Evolutionary conservation across 2,888 invertebrate genomes (phyloP), one percentile per base, ranked within the genome.

Genomic region (Shargacucullia verbasci): DNA sequence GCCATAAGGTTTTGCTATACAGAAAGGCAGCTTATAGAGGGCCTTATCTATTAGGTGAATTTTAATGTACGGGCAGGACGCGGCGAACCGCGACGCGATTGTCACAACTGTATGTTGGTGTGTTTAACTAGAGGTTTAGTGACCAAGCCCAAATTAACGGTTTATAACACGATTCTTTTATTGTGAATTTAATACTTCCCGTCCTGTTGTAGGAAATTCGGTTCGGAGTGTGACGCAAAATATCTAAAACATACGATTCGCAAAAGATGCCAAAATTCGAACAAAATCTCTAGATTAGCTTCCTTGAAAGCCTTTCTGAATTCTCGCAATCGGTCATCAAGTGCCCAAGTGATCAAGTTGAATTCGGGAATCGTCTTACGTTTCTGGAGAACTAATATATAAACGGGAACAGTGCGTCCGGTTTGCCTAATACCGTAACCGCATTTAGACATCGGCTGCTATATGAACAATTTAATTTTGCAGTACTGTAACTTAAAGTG

Each of bases 71-170:
- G 41, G 20, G 9, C 44, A 45, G 69, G 52, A 68, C 10, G 66
- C 52, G 63, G 58, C 31, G 52, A 64, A 64, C 70, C 70, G 44
- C 47, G 52, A 25, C 45, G 13, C 10, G 49, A 64, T 64, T 52
- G 39, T 52, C 39, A 55, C 54, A 70, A 68, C 53, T 54, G 70
- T 68, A 58, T 47, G 48, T 53, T 27, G 27, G 29, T 38, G 15
- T 57, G 40, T 46, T 45, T 15, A 60, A 34, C 37, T 4, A 20
- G 20, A 47, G 4, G 39, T 33, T 35, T 43, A 35, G 20, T 35
- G 45, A 38, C 37, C 39, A 39, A 49, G 27, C 43, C 14, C 6
- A 12, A 50, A 37, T 14, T 1, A 46, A 40, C 67, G n/a, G 40
- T 59, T 59, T 49, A 45, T 46, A 41, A 49, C 13, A 15, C 12